Percentiles rank a stretch among this genome's conserved stretches.
Evolutionary conservation across 2,113 vertebrate genomes (phyloP).

Genomic region (Calcarius ornatus): DNA sequence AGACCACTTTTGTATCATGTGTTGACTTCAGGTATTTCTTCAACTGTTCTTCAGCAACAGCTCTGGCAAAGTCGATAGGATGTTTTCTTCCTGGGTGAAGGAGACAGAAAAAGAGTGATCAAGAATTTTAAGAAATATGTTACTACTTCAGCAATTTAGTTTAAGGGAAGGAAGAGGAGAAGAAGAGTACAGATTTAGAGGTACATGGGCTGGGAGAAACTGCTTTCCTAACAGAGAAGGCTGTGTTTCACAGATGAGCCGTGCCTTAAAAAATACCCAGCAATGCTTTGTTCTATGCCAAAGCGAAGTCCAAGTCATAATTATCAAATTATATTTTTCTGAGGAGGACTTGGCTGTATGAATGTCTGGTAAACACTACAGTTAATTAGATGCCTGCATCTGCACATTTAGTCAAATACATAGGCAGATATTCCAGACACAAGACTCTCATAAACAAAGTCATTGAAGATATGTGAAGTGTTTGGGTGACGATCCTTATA

Average conservation of each 20-base stretch:
- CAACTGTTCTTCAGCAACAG: neutral
- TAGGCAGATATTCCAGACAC: conserved; percentile 14
- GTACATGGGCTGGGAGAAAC: neutral
- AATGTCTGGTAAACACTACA: conserved; percentile 44
- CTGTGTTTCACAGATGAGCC: neutral
- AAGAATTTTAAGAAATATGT: neutral
- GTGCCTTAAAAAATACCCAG: neutral
- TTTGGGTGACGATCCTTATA: neutral
- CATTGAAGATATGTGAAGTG: conserved; percentile 36
- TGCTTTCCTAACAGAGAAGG: neutral
- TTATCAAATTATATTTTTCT: neutral
- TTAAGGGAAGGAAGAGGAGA: neutral
- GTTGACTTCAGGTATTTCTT: neutral
- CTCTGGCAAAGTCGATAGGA: neutral
- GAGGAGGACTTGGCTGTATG: neutral
- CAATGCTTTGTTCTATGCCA: neutral
- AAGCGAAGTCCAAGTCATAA: neutral
- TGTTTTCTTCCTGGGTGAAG: neutral
- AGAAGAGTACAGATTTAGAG: neutral
- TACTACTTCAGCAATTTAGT: neutral
- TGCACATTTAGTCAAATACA: conserved; percentile 16
- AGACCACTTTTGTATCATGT: neutral
- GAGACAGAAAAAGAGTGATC: neutral
- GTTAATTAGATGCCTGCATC: conserved; percentile 43
- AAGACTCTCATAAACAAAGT: conserved; percentile 33